Conservation (phyloP, 2,113 vertebrate genomes). For the Sapayoa aenigma region DNA sequence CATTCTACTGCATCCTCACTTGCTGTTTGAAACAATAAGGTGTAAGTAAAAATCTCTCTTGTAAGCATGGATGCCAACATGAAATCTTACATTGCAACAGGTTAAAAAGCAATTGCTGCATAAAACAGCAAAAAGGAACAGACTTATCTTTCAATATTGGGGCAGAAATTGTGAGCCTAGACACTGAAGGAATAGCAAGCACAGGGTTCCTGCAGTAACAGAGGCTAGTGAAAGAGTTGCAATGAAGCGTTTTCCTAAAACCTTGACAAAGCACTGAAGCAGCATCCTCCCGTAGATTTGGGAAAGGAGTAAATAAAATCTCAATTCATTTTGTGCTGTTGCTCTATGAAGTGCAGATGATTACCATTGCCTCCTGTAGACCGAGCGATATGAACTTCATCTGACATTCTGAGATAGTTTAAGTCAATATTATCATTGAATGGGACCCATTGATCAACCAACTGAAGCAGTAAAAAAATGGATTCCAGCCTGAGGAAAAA, state of each 20-base stretch:
- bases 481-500: conserved; percentile 57
- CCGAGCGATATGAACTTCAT: conserved; percentile 11
- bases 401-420: conserved; percentile 62
- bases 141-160: neutral
- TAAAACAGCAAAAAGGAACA: neutral
- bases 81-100: neutral
- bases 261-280: neutral
- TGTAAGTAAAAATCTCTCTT: neutral
- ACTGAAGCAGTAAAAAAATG: conserved; percentile 59
- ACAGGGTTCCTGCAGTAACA: neutral
- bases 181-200: neutral
- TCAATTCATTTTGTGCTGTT: neutral
- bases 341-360: neutral
- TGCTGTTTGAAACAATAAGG: neutral
- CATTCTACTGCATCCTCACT: neutral
- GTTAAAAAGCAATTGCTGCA: neutral
- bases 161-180: neutral
- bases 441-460: conserved; percentile 66
- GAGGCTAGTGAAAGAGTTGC: neutral
- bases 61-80: neutral
- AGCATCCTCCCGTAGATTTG: neutral
- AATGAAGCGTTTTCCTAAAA: neutral
- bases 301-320: neutral
- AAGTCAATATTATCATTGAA: conserved; percentile 68
- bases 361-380: conserved; percentile 6